These are phyloP conservation scores for Cyclura pinguis DNA, from an alignment of 2,797 vertebrate genomes.

Conservation along the genomic window DNA sequence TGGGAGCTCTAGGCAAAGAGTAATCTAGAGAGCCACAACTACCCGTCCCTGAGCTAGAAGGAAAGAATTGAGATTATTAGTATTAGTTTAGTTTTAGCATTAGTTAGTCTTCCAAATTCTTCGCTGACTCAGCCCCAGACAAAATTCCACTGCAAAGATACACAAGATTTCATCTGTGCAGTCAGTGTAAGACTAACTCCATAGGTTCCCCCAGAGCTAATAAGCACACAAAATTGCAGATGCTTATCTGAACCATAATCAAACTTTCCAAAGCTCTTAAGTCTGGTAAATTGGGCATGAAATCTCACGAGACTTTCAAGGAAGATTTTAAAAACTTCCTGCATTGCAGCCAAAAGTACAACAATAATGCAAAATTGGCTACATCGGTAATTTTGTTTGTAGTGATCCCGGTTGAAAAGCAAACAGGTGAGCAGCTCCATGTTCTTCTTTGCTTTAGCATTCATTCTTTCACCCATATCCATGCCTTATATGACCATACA, in stretches of 20 bases:
- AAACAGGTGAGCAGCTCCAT: neutral
- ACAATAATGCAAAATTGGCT: neutral
- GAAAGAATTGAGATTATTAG: neutral
- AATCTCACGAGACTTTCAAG: slow-evolving; percentile 7
- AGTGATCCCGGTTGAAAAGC: slow-evolving; percentile 11
- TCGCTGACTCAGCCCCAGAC: neutral
- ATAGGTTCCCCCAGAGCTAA: neutral
- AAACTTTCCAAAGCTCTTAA: slow-evolving; percentile 34
- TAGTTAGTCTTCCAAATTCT: neutral
- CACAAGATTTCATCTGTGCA: neutral
- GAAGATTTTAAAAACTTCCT: neutral
- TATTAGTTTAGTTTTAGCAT: too few relatives aligned
- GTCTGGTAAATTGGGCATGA: slow-evolving; percentile 32
- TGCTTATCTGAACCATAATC: neutral
- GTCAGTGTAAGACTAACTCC: neutral
- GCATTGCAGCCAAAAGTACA: neutral
- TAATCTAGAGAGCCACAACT: neutral
- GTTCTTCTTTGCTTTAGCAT: neutral
- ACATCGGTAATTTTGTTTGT: slow-evolving; percentile 17
- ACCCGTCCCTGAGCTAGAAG: too few relatives aligned
- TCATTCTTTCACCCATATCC: neutral
- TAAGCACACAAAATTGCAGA: neutral
- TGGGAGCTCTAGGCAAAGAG: too few relatives aligned
- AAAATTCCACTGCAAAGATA: slow-evolving; percentile 3
- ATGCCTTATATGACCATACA: neutral